phyloP scores from a whole-genome alignment of 2,888 invertebrate species.

The Pyrrhosoma nymphula region DNA sequence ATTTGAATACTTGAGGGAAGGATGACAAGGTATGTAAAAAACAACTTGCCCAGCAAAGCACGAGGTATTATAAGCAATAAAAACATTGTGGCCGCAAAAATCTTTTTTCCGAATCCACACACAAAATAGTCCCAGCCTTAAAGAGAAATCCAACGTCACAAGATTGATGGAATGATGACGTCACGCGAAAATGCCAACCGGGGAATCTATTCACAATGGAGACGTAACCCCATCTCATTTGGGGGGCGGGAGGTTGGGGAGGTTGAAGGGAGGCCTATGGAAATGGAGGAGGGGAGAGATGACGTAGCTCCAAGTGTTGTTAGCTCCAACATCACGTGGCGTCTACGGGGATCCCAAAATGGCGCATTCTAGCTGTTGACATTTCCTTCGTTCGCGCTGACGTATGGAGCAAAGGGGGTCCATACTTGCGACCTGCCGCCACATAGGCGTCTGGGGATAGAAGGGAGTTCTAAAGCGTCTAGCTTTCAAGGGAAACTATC shows the following conservation, averaged over 20 bases:
- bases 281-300: background rate
- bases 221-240: background rate
- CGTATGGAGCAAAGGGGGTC: background rate
- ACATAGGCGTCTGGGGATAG: background rate
- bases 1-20: too few species aligned
- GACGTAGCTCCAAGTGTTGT: background rate
- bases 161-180: background rate
- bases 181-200: background rate
- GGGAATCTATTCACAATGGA: background rate
- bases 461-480: background rate
- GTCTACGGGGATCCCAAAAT: background rate
- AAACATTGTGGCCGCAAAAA: background rate
- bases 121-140: background rate
- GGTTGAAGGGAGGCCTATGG: background rate
- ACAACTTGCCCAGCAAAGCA: too few species aligned
- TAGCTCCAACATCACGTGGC: background rate
- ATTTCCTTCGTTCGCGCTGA: background rate
- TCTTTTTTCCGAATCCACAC: background rate
- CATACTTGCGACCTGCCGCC: background rate
- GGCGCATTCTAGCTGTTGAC: background rate
- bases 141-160: background rate
- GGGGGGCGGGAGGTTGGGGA: background rate
- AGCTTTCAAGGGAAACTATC: background rate
- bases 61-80: too few species aligned
- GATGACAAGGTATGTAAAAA: too few species aligned